Evolutionary conservation across 2,888 invertebrate genomes (phyloP).

Genomic region (Netelia fuscicornis): DNA sequence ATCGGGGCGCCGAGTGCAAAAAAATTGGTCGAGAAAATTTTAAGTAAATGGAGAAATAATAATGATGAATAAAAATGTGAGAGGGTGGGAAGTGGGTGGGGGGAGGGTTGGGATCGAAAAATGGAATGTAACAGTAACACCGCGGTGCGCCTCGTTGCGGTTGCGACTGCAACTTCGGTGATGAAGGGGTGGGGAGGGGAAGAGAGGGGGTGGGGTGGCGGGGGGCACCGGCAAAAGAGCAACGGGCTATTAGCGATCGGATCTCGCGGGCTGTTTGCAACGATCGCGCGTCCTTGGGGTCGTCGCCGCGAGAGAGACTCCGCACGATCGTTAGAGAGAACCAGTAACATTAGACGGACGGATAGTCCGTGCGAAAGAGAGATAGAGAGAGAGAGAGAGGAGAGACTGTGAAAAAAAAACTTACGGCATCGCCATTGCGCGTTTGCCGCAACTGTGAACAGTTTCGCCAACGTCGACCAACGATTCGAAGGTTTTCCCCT

Average conservation of each 20-base stretch:
- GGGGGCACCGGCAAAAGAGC: slow-evolving; percentile 62
- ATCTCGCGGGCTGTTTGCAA: slow-evolving; percentile 63
- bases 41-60: not conserved
- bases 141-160: slow-evolving; percentile 49
- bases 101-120: not conserved
- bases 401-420: slow-evolving; percentile 17
- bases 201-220: not conserved
- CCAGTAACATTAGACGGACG: slow-evolving; percentile 34
- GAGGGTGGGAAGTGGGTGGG: no score
- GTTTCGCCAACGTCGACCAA: slow-evolving; percentile 60
- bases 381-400: slow-evolving; percentile 7
- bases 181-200: no score
- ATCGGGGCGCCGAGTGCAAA: not conserved
- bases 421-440: slow-evolving; percentile 20
- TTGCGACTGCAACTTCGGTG: slow-evolving; percentile 36
- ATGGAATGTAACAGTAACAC: slow-evolving; percentile 45
- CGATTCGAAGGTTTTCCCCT: slow-evolving; percentile 60
- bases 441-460: slow-evolving; percentile 38
- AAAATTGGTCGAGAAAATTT: slow-evolving; percentile 10
- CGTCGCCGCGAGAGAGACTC: slow-evolving; percentile 63
- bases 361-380: slow-evolving; percentile 20
- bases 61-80: slow-evolving; percentile 9
- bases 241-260: slow-evolving; percentile 66
- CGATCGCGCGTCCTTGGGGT: slow-evolving; percentile 75
- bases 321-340: slow-evolving; percentile 60